Evolutionary conservation across 2,797 vertebrate species (phyloP).

Genomic region (Moxostoma hubbsi): DNA sequence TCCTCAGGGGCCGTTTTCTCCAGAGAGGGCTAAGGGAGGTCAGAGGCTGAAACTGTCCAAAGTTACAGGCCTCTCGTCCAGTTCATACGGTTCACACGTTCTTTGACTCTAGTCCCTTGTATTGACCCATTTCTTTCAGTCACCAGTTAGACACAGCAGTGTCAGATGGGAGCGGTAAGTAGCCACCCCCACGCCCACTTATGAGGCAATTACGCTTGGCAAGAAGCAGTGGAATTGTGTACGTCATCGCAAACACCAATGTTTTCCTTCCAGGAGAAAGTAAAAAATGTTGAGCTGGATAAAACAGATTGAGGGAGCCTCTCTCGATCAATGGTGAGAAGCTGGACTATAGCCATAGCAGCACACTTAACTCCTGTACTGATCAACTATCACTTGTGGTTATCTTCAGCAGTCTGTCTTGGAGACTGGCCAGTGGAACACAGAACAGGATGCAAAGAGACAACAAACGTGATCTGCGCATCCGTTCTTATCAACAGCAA

Average conservation of each 20-base stretch:
- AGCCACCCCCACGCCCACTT: conserved; percentile 59
- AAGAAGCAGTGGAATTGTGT: conserved; percentile 77
- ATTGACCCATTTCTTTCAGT: conserved; percentile 34
- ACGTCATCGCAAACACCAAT: conserved; percentile 63
- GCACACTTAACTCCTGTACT: conserved; percentile 58
- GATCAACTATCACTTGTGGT: conserved; percentile 42
- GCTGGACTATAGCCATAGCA: conserved; percentile 55
- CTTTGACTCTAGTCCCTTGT: conserved; percentile 43
- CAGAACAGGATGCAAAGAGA: not conserved
- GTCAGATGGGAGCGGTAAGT: conserved; percentile 48
- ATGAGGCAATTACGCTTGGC: conserved; percentile 76
- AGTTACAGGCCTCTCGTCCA: conserved; percentile 47
- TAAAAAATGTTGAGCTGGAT: conserved; percentile 50
- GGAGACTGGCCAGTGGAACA: conserved; percentile 21
- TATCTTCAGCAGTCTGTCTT: conserved; percentile 52
- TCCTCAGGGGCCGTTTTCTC: conserved; percentile 43
- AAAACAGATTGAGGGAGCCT: conserved; percentile 40
- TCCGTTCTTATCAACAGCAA: conserved; percentile 35
- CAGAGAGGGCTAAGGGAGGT: conserved; percentile 37
- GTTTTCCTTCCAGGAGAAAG: conserved; percentile 58
- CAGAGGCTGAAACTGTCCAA: conserved; percentile 42
- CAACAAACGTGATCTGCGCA: conserved; percentile 1
- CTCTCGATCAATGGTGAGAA: conserved; percentile 43
- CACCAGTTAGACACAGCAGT: conserved; percentile 47
- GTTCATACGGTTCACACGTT: conserved; percentile 14